Conservation (phyloP, 2,113 vertebrate species). For the Chaetops frenatus region DNA sequence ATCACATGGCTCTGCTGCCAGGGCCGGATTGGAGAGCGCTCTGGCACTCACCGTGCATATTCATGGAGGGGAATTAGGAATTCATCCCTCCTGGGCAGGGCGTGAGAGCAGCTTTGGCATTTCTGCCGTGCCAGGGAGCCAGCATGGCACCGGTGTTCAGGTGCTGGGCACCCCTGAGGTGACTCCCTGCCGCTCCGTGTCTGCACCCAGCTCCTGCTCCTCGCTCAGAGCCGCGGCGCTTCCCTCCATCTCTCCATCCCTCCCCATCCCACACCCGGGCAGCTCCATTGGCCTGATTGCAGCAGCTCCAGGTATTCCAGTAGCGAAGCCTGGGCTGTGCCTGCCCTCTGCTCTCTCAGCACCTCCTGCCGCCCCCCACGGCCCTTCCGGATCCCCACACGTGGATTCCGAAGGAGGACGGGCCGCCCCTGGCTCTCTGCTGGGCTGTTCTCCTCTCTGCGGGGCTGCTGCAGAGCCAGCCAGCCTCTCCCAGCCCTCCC, state of each 20-base stretch:
- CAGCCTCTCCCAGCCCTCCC: neutral
- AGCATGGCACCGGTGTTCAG: rapidly evolving
- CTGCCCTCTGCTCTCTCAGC: neutral
- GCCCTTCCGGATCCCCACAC: neutral
- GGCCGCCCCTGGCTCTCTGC: neutral
- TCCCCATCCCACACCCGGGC: neutral
- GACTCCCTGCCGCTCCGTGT: neutral
- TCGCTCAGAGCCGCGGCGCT: neutral
- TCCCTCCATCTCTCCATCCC: neutral
- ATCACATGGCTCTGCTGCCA: slow-evolving; percentile 9
- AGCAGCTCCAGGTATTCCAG: neutral
- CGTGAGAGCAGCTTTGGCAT: rapidly evolving
- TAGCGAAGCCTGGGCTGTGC: neutral
- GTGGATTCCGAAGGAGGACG: neutral
- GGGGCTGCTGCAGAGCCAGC: neutral
- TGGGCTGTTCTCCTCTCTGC: neutral
- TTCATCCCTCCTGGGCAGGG: neutral
- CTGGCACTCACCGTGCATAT: neutral
- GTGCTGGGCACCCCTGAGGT: neutral
- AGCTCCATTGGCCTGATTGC: rapidly evolving
- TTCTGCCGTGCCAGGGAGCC: neutral
- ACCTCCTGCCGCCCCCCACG: neutral
- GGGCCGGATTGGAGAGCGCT: neutral
- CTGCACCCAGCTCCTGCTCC: neutral
- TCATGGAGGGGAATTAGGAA: slow-evolving; percentile 2